These are phyloP conservation scores for Agrypnia vestita DNA, from an alignment of 1,140 invertebrate species.

Conservation along the genomic window DNA sequence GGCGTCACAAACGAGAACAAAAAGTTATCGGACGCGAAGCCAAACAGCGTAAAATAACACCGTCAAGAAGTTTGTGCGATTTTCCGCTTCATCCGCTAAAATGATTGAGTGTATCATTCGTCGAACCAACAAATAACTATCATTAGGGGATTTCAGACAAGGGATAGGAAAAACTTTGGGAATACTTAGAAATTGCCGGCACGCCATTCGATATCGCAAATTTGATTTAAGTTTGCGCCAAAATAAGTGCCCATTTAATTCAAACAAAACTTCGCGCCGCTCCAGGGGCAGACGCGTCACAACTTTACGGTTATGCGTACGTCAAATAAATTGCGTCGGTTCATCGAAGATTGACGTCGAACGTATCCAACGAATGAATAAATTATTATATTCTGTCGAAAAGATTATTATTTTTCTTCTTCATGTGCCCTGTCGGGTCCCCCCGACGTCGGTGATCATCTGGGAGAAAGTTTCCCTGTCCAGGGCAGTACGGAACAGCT, in stretches of 20 bases:
- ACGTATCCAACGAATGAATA: background rate
- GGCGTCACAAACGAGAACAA: too few relatives aligned
- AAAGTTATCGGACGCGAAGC: too few relatives aligned
- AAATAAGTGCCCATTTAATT: too few relatives aligned
- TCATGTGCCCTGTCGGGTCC: too few relatives aligned
- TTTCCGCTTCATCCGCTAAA: background rate
- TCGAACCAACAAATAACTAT: background rate
- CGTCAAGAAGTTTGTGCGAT: too few relatives aligned
- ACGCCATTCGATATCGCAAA: background rate
- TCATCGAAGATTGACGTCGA: background rate
- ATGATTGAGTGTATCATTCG: conserved; percentile 6
- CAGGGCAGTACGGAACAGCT: too few relatives aligned
- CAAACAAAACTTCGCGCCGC: too few relatives aligned
- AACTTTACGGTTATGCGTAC: background rate
- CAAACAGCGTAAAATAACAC: too few relatives aligned
- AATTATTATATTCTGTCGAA: background rate
- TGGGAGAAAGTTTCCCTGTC: too few relatives aligned
- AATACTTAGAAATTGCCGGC: background rate
- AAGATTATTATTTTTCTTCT: too few relatives aligned
- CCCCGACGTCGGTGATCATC: too few relatives aligned
- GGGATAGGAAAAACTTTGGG: background rate
- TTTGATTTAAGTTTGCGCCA: background rate
- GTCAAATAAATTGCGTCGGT: background rate
- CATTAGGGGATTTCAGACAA: background rate
- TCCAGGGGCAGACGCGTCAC: background rate